Evolutionary conservation across 2,797 vertebrate genomes (phyloP).

Genomic region (Prunella strophiata): DNA sequence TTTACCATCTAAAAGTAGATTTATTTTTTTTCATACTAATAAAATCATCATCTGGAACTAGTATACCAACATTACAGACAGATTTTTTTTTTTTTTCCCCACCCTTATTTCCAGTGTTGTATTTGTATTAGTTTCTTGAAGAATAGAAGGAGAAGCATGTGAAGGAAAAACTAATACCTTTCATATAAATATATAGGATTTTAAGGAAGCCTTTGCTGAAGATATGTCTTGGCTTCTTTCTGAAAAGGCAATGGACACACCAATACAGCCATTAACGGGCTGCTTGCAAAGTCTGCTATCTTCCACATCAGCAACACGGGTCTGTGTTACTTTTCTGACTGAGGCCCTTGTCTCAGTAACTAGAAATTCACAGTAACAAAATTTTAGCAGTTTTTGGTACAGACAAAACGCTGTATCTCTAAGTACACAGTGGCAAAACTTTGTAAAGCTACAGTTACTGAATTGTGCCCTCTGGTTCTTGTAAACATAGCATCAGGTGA

Average conservation of each 20-base stretch:
- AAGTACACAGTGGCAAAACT: neutral
- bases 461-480: neutral
- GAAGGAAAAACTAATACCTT: neutral
- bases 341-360: neutral
- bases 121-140: neutral
- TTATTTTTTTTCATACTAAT: neutral
- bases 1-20: neutral
- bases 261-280: neutral
- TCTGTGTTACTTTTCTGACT: neutral
- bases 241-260: neutral
- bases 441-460: neutral
- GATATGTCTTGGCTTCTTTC: neutral
- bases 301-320: rapidly evolving
- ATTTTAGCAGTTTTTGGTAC: neutral
- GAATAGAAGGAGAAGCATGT: neutral
- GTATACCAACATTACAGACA: neutral
- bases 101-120: neutral
- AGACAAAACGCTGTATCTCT: neutral
- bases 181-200: neutral
- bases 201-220: neutral
- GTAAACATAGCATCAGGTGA: neutral
- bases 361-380: neutral
- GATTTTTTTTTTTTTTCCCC: neutral
- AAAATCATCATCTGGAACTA: neutral
- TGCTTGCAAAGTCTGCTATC: neutral